Percentiles rank a stretch among this genome's conserved stretches.
These are phyloP conservation scores for Bradypus variegatus DNA, from an alignment of 2,797 vertebrate genomes.

Conservation along the genomic window DNA sequence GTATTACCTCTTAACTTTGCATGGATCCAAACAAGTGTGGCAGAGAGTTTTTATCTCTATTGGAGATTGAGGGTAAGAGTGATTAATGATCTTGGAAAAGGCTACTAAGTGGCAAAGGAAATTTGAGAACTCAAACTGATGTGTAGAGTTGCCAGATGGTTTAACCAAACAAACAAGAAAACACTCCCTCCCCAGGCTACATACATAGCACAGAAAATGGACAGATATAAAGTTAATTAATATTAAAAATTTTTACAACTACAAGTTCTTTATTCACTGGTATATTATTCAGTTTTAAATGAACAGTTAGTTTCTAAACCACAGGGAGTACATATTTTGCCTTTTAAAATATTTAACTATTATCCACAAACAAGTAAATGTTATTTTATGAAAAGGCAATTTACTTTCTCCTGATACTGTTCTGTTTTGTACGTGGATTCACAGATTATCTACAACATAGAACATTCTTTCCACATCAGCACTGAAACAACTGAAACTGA, in stretches of 20 bases:
- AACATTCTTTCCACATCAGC: slow-evolving; percentile 11
- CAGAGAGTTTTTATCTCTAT: neutral
- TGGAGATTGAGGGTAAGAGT: neutral
- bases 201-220: neutral
- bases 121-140: neutral
- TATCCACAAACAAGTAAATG: neutral
- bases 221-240: slow-evolving; percentile 25
- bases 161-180: neutral
- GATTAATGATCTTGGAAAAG: neutral
- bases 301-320: slow-evolving; percentile 4
- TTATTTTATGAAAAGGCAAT: slow-evolving; percentile 3
- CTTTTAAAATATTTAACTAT: slow-evolving; percentile 12
- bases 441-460: neutral
- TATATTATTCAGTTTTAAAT: neutral
- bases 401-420: neutral
- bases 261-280: neutral
- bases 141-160: neutral
- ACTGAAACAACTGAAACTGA: slow-evolving; percentile 12
- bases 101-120: neutral
- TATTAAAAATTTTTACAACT: neutral
- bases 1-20: neutral
- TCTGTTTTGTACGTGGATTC: slow-evolving; percentile 32
- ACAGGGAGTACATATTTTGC: neutral
- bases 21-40: neutral
- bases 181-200: neutral